These are phyloP conservation scores for Mormyrus lacerda DNA, from an alignment of 2,113 vertebrate species.

Conservation along the genomic window DNA sequence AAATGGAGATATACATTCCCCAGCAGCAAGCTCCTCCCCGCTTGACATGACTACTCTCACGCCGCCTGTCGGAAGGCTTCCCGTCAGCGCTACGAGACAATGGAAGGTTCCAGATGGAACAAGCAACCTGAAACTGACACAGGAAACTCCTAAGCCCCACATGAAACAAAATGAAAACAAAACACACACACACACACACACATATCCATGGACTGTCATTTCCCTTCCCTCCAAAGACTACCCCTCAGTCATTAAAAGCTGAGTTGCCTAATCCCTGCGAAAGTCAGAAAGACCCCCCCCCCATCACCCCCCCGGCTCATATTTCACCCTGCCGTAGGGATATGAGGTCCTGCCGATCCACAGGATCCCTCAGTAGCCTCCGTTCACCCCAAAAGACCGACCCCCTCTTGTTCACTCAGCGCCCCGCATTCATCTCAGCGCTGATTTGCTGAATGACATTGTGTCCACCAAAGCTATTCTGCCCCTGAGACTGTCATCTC, in stretches of 20 bases:
- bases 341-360: conserved; percentile 43
- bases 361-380: conserved; percentile 23
- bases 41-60: background rate
- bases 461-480: background rate
- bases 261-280: conserved; percentile 59
- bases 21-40: background rate
- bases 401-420: background rate
- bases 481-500: background rate
- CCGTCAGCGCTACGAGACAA: conserved; percentile 43
- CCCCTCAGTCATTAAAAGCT: conserved; percentile 60
- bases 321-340: conserved; percentile 29
- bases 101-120: background rate
- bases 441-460: background rate
- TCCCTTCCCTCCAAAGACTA: conserved; percentile 62
- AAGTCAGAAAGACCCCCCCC: conserved; percentile 49
- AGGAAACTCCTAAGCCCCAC: conserved; percentile 66
- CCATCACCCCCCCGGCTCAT: conserved; percentile 24
- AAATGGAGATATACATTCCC: background rate
- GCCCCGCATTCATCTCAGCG: background rate
- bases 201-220: conserved; percentile 62
- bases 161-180: conserved; percentile 50
- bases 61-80: conserved; percentile 22
- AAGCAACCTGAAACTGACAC: conserved; percentile 66
- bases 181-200: conserved; percentile 30
- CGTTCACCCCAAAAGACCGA: background rate